Evolutionary conservation across 2,888 invertebrate species (phyloP), one percentile per base, ranked within the genome.

Genomic region (Plutella xylostella): DNA sequence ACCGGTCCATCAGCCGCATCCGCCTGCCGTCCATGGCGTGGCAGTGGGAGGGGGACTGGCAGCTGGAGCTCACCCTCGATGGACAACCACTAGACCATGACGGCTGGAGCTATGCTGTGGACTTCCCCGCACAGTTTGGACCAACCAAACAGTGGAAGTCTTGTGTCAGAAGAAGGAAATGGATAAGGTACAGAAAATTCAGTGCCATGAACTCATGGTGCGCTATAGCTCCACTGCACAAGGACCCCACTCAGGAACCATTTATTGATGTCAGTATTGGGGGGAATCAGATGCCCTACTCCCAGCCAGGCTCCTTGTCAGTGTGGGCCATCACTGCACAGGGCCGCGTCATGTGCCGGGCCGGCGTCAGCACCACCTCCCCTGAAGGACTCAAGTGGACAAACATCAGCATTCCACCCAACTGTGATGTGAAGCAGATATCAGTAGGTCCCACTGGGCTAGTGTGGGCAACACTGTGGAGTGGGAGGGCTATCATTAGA

Each of bases 1-100:
- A 93, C 58, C 86, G 94, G 47, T 88, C 90, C 25, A 90, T 93
- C 53, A 91, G 93, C 58, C 90, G 89, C 67, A 93, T 97, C 48
- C 85, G 92, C 50, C 75, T 97, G 39, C 97, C 97, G 5, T 96
- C 96, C 1, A 92, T 94, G 90, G 94, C 95, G 14, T 97, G 97
- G 97, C 92, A 94, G 61, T 97, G 97, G 97, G 97, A 97, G 79
- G 93, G 93, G 3, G 94, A 95, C 55, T 97, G 97, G 96, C 90
- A 92, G 57, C 82, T 94, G 45, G 94, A 95, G 64, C 86, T 93
- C 17, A 91, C 92, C 4, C 79, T 93, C 55, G 92, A 94, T 68
- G 96, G 96, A 15, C 92, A 95, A 60, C 92, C 94, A 3, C 78
- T 96, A 49, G 93, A 93, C 61, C 92, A 94, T 68, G 93, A 96